Percentiles rank a stretch among this genome's conserved stretches.
These are phyloP conservation scores for Pseudopipra pipra DNA, from an alignment of 2,113 vertebrate species.

Conservation along the genomic window DNA sequence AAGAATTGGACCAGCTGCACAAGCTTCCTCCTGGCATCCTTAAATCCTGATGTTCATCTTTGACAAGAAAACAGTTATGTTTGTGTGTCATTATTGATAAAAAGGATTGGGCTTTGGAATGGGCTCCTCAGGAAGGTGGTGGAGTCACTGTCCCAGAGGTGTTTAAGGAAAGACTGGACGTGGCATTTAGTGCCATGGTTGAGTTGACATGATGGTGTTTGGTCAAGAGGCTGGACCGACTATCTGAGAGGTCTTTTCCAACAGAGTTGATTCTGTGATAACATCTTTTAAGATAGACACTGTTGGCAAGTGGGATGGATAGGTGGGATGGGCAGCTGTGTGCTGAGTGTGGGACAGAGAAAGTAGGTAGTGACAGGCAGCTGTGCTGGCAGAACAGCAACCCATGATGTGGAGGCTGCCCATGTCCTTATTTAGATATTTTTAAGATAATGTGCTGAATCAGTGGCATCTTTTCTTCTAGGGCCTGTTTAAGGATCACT, in stretches of 20 bases:
- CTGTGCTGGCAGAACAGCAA: background rate
- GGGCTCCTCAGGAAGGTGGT: too few species aligned
- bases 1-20: background rate
- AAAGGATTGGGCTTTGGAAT: too few species aligned
- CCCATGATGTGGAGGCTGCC: accelerated
- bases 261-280: too few species aligned
- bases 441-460: background rate
- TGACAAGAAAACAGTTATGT: background rate
- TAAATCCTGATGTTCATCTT: background rate
- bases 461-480: background rate
- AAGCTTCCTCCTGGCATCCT: background rate
- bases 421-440: background rate
- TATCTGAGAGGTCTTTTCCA: too few species aligned
- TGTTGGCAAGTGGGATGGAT: background rate
- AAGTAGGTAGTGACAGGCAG: background rate
- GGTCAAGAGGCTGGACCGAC: too few species aligned
- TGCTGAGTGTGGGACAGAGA: background rate
- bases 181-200: too few species aligned
- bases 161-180: too few species aligned
- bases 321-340: background rate
- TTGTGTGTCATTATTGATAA: background rate
- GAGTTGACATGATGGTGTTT: too few species aligned
- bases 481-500: background rate
- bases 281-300: background rate
- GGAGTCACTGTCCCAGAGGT: too few species aligned